phyloP scores from a whole-genome alignment of 2,888 invertebrate genomes.

The Hirtodrosophila trivittata region DNA sequence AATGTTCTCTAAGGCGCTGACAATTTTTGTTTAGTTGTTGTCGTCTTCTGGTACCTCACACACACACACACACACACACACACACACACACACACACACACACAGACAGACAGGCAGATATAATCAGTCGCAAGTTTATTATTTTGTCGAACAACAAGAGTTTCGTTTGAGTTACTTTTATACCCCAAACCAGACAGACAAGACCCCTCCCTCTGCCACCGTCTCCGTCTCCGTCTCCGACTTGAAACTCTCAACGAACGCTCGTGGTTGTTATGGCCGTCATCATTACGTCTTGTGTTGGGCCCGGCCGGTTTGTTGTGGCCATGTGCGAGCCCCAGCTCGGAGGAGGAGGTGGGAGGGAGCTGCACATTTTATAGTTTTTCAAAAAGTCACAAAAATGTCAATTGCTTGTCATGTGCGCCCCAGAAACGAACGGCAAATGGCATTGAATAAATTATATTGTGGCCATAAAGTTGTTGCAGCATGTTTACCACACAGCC shows the following conservation, averaged over 20 bases:
- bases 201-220: not conserved
- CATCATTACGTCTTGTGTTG: slow-evolving; percentile 61
- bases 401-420: slow-evolving; percentile 77
- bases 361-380: slow-evolving; percentile 79
- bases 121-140: slow-evolving; percentile 78
- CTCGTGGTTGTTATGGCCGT: slow-evolving; percentile 65
- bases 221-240: not conserved
- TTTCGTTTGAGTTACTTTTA: slow-evolving; percentile 49
- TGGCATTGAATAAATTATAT: slow-evolving; percentile 78
- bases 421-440: slow-evolving; percentile 57
- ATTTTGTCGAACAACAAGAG: slow-evolving; percentile 67
- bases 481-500: slow-evolving; percentile 58
- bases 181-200: slow-evolving; percentile 10
- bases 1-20: too few species aligned
- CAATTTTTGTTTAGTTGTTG: slow-evolving; percentile 25
- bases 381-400: slow-evolving; percentile 79
- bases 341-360: too few species aligned
- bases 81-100: slow-evolving; percentile 11
- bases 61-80: slow-evolving; percentile 10
- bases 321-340: slow-evolving; percentile 42
- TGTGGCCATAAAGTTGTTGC: slow-evolving; percentile 74
- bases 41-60: slow-evolving; percentile 23
- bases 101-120: slow-evolving; percentile 48
- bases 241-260: too few species aligned
- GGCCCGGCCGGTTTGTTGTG: slow-evolving; percentile 19